Conservation (phyloP, 1,140 invertebrate species). For the Drosophila pandora region DNA sequence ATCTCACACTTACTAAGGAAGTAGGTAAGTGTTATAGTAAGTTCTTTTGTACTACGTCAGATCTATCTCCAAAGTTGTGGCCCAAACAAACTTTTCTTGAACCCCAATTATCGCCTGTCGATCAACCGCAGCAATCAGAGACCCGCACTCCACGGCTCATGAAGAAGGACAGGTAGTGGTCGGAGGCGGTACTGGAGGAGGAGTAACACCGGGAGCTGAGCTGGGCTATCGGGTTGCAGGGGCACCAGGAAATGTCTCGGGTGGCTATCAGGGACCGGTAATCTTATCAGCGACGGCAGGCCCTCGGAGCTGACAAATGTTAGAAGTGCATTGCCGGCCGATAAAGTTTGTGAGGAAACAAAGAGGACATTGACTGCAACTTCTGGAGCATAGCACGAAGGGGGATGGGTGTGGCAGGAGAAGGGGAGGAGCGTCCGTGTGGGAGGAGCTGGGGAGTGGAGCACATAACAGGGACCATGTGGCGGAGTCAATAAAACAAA, state of each 20-base stretch:
- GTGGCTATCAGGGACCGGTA: slow-evolving; percentile 48
- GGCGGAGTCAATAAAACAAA: slow-evolving; percentile 75
- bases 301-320: slow-evolving; percentile 68
- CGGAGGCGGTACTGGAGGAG: not conserved
- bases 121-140: slow-evolving; percentile 20
- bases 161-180: slow-evolving; percentile 3
- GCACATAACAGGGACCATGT: slow-evolving; percentile 14
- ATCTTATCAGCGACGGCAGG: slow-evolving; percentile 62
- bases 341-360: slow-evolving; percentile 50
- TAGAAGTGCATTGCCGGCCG: slow-evolving; percentile 55
- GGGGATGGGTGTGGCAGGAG: not conserved
- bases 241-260: slow-evolving; percentile 61
- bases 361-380: slow-evolving; percentile 78
- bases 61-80: not conserved
- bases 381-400: slow-evolving; percentile 50
- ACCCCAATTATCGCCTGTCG: slow-evolving; percentile 8
- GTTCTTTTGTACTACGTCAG: not conserved
- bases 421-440: not conserved
- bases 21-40: too few relatives aligned
- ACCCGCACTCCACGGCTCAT: slow-evolving; percentile 3
- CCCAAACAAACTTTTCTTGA: not conserved
- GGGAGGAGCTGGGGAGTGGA: not conserved
- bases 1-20: too few relatives aligned
- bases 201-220: slow-evolving; percentile 30
- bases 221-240: slow-evolving; percentile 17